Conservation (phyloP, 2,113 vertebrate species). For the Falcunculus frontatus region DNA sequence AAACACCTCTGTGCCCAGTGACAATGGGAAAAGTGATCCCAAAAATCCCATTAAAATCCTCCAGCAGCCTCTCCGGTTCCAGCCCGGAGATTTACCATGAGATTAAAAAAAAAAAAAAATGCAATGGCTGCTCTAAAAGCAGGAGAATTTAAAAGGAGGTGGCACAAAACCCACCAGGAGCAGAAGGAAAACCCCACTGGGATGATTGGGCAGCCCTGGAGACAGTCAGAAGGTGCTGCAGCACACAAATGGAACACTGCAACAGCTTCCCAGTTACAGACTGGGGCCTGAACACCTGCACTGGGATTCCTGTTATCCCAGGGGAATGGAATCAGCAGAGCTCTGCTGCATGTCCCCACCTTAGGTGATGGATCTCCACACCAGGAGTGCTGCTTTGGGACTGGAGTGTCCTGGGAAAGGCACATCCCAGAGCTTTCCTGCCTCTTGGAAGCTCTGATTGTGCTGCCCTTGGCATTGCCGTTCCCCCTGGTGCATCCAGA, state of each 20-base stretch:
- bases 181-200: background rate
- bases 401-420: background rate
- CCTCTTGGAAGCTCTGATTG: background rate
- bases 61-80: background rate
- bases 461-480: background rate
- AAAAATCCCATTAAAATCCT: background rate
- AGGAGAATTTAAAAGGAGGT: background rate
- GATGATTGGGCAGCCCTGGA: background rate
- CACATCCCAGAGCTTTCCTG: background rate
- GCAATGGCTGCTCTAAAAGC: background rate
- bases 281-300: background rate
- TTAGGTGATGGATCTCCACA: background rate
- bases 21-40: background rate
- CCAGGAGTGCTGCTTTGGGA: background rate
- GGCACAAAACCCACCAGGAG: background rate
- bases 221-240: background rate
- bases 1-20: background rate
- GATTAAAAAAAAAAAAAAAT: background rate
- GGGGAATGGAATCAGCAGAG: background rate
- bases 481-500: fast-evolving
- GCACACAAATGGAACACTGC: background rate
- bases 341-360: background rate
- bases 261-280: background rate
- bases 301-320: background rate
- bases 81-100: background rate